These are phyloP conservation scores for Sinocyclocheilus rhinocerous DNA, from an alignment of 2,113 vertebrate genomes.

Conservation along the genomic window DNA sequence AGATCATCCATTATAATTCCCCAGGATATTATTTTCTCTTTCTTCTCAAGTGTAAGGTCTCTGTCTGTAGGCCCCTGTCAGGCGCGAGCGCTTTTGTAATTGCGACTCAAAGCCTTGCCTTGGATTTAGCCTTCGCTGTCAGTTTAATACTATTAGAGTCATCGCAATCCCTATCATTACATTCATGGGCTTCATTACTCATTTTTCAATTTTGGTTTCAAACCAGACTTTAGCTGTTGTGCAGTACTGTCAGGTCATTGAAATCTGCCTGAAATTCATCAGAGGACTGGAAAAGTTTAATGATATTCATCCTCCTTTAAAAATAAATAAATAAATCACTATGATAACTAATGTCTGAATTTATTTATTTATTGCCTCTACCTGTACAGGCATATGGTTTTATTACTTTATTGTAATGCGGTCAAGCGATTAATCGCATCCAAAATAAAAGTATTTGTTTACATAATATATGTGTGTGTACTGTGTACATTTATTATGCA, in stretches of 20 bases:
- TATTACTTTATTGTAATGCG: neutral
- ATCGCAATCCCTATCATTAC: constrained; percentile 47
- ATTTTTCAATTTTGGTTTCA: constrained; percentile 23
- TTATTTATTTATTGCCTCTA: neutral
- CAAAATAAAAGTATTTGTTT: too few relatives aligned
- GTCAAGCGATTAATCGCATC: too few relatives aligned
- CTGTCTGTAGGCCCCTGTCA: constrained; percentile 32
- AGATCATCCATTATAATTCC: constrained; percentile 62
- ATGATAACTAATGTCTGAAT: too few relatives aligned
- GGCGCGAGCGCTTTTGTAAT: constrained; percentile 42
- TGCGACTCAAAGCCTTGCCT: constrained; percentile 33
- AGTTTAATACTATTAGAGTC: constrained; percentile 52
- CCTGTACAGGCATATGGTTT: neutral
- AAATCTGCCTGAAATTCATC: neutral
- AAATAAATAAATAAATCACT: neutral
- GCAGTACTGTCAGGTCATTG: constrained; percentile 1
- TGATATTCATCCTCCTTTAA: neutral
- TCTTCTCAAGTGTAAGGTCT: constrained; percentile 29
- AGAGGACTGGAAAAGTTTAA: neutral
- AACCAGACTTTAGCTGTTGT: constrained; percentile 20
- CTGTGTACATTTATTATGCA: too few relatives aligned
- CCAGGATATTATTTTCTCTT: constrained; percentile 49
- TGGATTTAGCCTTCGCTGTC: constrained; percentile 42
- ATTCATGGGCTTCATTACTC: constrained; percentile 30
- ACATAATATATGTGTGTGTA: too few relatives aligned